Percentiles rank a stretch among this genome's conserved stretches.
Conservation (phyloP, 2,797 vertebrate species). For the Spinus pinus region DNA sequence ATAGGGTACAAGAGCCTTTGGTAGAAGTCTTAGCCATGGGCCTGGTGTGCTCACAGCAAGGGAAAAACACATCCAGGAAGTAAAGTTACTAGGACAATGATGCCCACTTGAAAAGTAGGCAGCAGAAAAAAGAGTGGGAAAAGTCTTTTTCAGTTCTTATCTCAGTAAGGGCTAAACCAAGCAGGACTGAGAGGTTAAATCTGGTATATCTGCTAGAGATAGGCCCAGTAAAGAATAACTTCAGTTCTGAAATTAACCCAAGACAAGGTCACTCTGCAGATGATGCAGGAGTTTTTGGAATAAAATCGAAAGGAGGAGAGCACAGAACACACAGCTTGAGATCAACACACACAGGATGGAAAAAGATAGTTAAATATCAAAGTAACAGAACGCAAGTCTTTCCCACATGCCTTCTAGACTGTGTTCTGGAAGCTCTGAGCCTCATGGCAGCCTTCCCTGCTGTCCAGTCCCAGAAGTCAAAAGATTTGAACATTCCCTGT, state of each 20-base stretch:
- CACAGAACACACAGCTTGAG: background rate
- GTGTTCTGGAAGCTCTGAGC: background rate
- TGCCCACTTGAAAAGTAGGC: background rate
- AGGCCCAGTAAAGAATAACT: background rate
- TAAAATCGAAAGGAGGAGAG: rapidly evolving
- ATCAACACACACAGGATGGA: background rate
- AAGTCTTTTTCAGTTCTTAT: background rate
- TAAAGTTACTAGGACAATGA: background rate
- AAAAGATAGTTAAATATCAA: background rate
- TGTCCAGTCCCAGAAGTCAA: background rate
- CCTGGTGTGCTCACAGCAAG: background rate
- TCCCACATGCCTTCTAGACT: background rate
- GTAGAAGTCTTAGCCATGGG: background rate
- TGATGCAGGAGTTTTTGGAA: background rate
- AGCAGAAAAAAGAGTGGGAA: background rate
- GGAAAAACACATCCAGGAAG: background rate
- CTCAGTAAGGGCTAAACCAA: background rate
- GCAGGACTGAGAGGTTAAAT: background rate
- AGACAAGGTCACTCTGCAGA: background rate
- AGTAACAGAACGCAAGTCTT: background rate
- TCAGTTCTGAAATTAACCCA: background rate
- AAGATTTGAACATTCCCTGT: too few species aligned
- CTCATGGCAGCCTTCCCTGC: background rate
- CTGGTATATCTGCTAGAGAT: background rate
- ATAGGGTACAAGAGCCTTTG: background rate